Percentiles rank a stretch among this genome's conserved stretches.
Evolutionary conservation across 2,797 vertebrate species (phyloP).

Genomic region (Muraenolepis orangiensis): DNA sequence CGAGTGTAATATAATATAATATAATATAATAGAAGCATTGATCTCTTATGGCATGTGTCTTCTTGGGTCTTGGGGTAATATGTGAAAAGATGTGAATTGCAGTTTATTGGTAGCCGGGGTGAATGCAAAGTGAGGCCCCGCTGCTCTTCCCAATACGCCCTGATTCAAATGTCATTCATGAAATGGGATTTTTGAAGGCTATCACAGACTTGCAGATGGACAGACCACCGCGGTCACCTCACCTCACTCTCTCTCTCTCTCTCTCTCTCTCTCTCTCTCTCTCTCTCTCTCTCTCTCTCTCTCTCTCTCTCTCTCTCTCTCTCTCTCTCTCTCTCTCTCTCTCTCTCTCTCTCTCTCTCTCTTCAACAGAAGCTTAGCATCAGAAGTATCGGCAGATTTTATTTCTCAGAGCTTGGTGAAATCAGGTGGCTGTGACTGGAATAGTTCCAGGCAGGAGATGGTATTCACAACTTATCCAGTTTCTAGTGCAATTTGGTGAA

Average conservation of each 20-base stretch:
- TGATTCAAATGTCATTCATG: conserved; percentile 27
- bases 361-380: neutral
- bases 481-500: conserved; percentile 4
- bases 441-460: neutral
- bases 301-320: neutral
- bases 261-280: neutral
- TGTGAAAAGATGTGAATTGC: neutral
- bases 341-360: neutral
- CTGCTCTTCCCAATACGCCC: conserved; percentile 6
- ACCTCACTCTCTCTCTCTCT: neutral
- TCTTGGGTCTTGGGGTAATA: no score
- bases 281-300: neutral
- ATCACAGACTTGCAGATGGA: conserved; percentile 6
- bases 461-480: conserved; percentile 9
- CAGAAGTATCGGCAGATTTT: neutral
- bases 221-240: conserved; percentile 5
- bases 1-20: no score
- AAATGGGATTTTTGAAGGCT: conserved; percentile 14
- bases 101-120: neutral
- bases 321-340: no score
- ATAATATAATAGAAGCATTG: neutral
- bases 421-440: neutral
- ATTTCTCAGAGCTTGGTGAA: neutral
- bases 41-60: neutral
- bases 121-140: conserved; percentile 1